Base-by-base conservation (phyloP, 2,888 invertebrate species). In the Bugula neritina region DNA sequence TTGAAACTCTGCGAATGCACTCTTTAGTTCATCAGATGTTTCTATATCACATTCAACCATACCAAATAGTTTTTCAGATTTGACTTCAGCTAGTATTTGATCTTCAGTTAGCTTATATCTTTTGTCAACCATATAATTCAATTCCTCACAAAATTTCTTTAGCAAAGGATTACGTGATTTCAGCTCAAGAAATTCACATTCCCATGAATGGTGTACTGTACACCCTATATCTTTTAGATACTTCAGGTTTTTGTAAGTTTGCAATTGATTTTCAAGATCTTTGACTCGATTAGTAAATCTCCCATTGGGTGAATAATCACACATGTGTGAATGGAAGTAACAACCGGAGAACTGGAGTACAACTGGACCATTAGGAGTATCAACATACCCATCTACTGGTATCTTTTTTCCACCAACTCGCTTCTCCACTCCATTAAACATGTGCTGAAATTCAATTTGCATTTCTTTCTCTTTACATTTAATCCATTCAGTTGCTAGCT, bases 21-120 rank as follows among this genome's bases (percentile, higher is more conserved):
- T 23, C 57, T 57, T 57, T 25, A 25, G 27, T 57, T 57, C 23
- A 57, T 57, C 69, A 13, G 69, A 29, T 29, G 35, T 35, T 69
- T 31, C 34, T 5, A 72, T 72, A 23, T 63, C 58, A 23, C 55
- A 55, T 23, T 72, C 63, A 13, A 72, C 63, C n/a, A 35, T 35
- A 1, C 72, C 72, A 72, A 72, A 72, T 1, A 63, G 23, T 5
- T 63, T 10, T 1, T 52, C 63, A 23, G 29, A 29, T 13, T 71
- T 71, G 25, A 54, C 2, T 27, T 43, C 71, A 27, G 43, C 43
- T 13, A 57, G 5, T 5, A 57, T 57, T 23, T 57, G 57, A 5
- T 21, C n/a, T 27, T 25, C 27, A 5, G 27, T 17, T 13, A 27
- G n/a, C 3, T 13, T 57, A 23, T 57, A 57, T n/a, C 57, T 21